These are phyloP conservation scores for Okamejei kenojei DNA, from an alignment of 2,797 vertebrate genomes.

Conservation along the genomic window DNA sequence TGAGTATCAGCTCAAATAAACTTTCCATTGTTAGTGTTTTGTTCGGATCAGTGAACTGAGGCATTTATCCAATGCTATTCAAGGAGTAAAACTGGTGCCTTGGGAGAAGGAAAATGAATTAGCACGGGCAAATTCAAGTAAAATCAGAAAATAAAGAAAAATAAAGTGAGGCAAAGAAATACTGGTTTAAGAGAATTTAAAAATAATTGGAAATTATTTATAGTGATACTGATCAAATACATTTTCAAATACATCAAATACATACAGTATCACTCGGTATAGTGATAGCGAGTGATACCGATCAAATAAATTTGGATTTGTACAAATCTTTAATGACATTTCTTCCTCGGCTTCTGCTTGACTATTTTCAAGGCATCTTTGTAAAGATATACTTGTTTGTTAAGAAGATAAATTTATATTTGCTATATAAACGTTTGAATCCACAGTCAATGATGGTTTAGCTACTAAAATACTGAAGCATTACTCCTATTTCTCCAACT, in stretches of 20 bases:
- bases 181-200: neutral
- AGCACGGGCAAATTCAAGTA: neutral
- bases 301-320: neutral
- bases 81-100: neutral
- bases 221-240: neutral
- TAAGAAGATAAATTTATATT: constrained; percentile 1
- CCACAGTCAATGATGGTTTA: neutral
- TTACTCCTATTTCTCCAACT: neutral
- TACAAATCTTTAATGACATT: neutral
- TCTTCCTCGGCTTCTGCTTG: neutral
- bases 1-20: neutral
- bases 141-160: neutral
- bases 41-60: neutral
- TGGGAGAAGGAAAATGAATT: neutral
- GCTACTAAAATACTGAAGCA: neutral
- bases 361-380: neutral
- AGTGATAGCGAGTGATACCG: neutral
- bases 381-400: neutral
- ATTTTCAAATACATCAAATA: no score
- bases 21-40: neutral
- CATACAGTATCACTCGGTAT: no score
- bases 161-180: neutral
- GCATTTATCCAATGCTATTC: neutral
- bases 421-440: neutral
- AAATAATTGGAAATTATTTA: neutral